Conservation (phyloP, 2,797 vertebrate genomes). For the Poecilia wingei region DNA sequence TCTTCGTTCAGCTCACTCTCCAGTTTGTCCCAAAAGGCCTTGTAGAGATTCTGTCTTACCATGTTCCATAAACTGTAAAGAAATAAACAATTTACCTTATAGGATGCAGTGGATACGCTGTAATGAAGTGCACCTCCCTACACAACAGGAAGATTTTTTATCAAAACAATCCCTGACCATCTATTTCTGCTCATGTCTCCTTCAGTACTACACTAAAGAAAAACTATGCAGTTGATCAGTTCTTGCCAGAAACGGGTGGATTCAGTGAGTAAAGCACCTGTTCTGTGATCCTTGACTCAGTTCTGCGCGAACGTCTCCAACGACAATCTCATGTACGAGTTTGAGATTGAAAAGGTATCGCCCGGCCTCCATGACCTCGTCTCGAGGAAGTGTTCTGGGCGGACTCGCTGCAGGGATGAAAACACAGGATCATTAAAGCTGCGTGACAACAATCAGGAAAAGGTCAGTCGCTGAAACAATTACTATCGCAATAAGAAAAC, state of each 20-base stretch:
- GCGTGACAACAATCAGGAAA: not conserved
- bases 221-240: not conserved
- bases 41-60: constrained; percentile 88
- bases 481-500: not conserved
- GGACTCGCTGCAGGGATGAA: constrained; percentile 84
- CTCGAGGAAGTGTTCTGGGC: constrained; percentile 85
- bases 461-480: not conserved
- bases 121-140: not conserved
- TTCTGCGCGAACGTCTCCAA: constrained; percentile 85
- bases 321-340: constrained; percentile 90
- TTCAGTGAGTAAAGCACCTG: constrained; percentile 76
- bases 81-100: not conserved
- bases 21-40: constrained; percentile 92
- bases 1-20: constrained; percentile 88
- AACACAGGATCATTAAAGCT: not conserved
- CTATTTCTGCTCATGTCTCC: not conserved
- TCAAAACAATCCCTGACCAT: not conserved
- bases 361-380: constrained; percentile 89
- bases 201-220: not conserved
- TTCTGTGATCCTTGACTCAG: constrained; percentile 80
- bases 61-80: constrained; percentile 82
- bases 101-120: not conserved
- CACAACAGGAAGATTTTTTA: not conserved
- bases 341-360: constrained; percentile 87
- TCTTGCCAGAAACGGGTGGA: not conserved